Evolutionary conservation across 1,140 invertebrate genomes (phyloP).

Genomic region (Brachionus asplanchnoidis): DNA sequence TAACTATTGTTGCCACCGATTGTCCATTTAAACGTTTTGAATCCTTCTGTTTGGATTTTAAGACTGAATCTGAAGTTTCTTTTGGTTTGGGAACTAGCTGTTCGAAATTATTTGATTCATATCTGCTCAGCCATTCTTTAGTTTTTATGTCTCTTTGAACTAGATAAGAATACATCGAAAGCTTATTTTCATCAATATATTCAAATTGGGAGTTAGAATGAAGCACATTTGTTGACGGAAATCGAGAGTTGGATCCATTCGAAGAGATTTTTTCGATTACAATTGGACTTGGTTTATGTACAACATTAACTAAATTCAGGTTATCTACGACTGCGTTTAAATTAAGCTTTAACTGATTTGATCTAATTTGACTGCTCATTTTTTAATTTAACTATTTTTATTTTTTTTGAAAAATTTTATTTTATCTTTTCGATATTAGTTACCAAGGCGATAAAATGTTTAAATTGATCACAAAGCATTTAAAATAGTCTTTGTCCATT

Average conservation of each 20-base stretch:
- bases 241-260: not conserved
- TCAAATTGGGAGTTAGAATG: slow-evolving; percentile 1
- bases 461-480: not conserved
- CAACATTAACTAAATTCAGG: not conserved
- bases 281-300: not conserved
- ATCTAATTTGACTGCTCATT: not conserved
- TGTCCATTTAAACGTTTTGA: not conserved
- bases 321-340: slow-evolving; percentile 9
- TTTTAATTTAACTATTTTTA: not conserved
- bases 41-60: not conserved
- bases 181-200: not conserved
- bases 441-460: not conserved
- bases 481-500: not conserved
- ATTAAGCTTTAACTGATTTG: slow-evolving; percentile 10
- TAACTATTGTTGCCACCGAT: not conserved
- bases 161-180: slow-evolving; percentile 12
- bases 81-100: not conserved
- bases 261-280: not conserved
- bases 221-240: not conserved
- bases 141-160: slow-evolving; percentile 21
- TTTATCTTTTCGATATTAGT: not conserved
- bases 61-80: not conserved
- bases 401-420: not conserved
- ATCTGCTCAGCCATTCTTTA: slow-evolving; percentile 27
- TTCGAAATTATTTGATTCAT: slow-evolving; percentile 25